Evolutionary conservation across 2,888 invertebrate species (phyloP).

Genomic region (Nephrocerus scutellatus): DNA sequence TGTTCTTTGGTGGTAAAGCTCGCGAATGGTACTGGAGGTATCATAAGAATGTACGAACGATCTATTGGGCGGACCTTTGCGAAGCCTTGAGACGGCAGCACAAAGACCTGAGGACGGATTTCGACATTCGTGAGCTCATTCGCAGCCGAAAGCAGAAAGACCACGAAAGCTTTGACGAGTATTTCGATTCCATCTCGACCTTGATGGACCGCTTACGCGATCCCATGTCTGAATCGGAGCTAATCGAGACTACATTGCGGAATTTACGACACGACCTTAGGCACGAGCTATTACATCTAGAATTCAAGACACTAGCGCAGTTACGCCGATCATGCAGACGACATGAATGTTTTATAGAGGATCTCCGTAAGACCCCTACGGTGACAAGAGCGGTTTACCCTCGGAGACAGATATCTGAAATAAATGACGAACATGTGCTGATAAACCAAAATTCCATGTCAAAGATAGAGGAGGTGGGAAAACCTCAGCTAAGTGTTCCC

Average conservation of each 20-base stretch:
- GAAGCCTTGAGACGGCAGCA: too few relatives aligned
- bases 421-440: not conserved
- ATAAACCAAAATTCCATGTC: not conserved
- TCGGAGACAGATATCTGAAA: not conserved
- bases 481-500: too few relatives aligned
- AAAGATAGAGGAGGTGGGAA: not conserved
- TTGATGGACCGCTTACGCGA: slow-evolving; percentile 1
- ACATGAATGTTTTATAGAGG: slow-evolving; percentile 1
- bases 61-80: too few relatives aligned
- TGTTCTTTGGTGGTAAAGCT: too few relatives aligned
- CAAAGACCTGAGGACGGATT: too few relatives aligned
- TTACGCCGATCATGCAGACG: slow-evolving; percentile 2
- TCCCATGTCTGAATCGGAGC: slow-evolving; percentile 1
- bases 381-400: not conserved
- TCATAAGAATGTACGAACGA: too few relatives aligned
- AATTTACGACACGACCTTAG: slow-evolving; percentile 3
- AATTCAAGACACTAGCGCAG: not conserved
- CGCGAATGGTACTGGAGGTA: too few relatives aligned
- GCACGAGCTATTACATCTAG: slow-evolving; percentile 3
- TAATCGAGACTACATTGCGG: slow-evolving; percentile 1
- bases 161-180: slow-evolving; percentile 5
- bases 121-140: too few relatives aligned
- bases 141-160: slow-evolving; percentile 6
- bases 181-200: not conserved
- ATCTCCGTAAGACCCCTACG: not conserved